These are phyloP conservation scores for Ctenosaura bakeri DNA, from an alignment of 2,797 vertebrate species.

Conservation along the genomic window DNA sequence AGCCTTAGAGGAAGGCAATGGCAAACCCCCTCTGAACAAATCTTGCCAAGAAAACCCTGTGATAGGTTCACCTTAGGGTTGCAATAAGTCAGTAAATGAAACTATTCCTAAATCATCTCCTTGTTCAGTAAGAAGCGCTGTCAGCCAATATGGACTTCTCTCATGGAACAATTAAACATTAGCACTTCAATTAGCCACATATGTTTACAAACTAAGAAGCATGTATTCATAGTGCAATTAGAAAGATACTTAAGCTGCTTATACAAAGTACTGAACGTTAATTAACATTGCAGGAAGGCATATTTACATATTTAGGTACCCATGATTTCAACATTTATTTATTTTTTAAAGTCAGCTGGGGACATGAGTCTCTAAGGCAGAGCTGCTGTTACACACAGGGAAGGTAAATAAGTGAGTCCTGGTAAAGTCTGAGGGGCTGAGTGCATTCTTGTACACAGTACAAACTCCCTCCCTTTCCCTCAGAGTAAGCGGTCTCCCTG, in stretches of 20 bases:
- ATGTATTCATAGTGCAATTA: not conserved
- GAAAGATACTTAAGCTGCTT: not conserved
- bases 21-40: too few species aligned
- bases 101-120: not conserved
- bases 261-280: not conserved
- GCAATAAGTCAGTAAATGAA: not conserved
- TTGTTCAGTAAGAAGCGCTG: not conserved
- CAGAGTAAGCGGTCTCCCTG: not conserved
- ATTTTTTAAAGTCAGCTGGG: not conserved
- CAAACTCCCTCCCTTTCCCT: not conserved
- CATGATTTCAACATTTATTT: not conserved
- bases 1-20: too few species aligned
- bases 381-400: too few species aligned
- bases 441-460: not conserved
- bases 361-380: too few species aligned
- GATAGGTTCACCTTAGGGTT: too few species aligned
- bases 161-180: not conserved
- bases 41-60: too few species aligned
- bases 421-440: not conserved
- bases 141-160: not conserved
- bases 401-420: not conserved
- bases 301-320: too few species aligned
- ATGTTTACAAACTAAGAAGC: not conserved
- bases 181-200: not conserved
- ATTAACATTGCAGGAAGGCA: not conserved